Base-by-base conservation (phyloP, 1,140 invertebrate genomes). In the Apolygus lucorum region DNA sequence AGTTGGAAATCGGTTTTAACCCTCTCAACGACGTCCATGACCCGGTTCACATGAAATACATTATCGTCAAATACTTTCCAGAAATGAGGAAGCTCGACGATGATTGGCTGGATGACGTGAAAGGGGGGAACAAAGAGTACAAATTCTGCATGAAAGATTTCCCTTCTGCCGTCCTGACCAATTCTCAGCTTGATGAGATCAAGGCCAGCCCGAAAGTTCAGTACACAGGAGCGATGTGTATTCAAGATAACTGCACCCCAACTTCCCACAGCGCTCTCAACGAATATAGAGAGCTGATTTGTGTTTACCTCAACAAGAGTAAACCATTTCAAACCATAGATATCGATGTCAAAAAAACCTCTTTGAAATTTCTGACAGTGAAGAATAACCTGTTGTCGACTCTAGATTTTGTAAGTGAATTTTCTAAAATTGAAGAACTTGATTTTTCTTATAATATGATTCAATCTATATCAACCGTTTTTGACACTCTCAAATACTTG, bases 11-110 rank as follows among this genome's bases (percentile, higher is more conserved):
- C 25, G 28, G 28, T 49, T 69, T 65, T 22, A 75, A 75, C 69
- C 72, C 71, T 24, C 74, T 75, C 11, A 28, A 59, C 11, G 74
- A 75, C 52, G 21, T 75, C 34, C 29, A 63, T 8, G 52, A 73
- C 17, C 62, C n/a, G 21, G 21, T 28, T 24, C 64, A 66, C 64
- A 26, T 66, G n/a, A 34, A 66, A 28, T 34, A 34, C 29, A 17
- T 66, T n/a, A n/a, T 34, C 26, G 29, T 28, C 27, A 34, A 66
- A 26, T 34, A 29, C 26, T 66, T 66, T 34, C 64, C 64, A 14
- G n/a, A n/a, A 1, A 4, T 66, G 27, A 28, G 24, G 24, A 68
- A 63, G 1, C 62, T n/a, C 21, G 25, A 42, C 42, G 65, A 63
- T 22, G 42, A 71, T 26, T 68, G 67, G 42, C 22, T 29, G 49